Base-by-base conservation (phyloP, 2,113 vertebrate species). In the Reinhardtius hippoglossoides region DNA sequence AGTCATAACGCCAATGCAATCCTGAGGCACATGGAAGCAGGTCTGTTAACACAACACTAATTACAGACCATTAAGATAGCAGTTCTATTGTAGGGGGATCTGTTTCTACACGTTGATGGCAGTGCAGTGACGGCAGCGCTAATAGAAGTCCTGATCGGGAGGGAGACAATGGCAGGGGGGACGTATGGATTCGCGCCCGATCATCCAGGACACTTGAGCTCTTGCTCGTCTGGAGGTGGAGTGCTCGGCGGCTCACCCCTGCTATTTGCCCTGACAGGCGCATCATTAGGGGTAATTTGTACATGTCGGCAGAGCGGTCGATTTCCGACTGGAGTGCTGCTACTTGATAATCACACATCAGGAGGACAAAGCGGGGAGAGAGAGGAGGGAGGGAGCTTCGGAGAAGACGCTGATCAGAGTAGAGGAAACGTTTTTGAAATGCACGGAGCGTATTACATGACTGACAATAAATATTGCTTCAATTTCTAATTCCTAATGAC, bases 241-340 rank as follows among this genome's bases (percentile, higher is more conserved):
- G 24, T 15, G 46, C 83, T 74, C 63, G 69, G 84, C 16, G 35
- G 66, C 79, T 85, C 87, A 67, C 24, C 81, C 76, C 84, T 83
- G 69, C 86, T 80, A 91, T 90, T 92, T 92, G 67, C 79, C 64
- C 84, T 90, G 92, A 93, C 92, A 92, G 89, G 86, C 69, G 60
- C 70, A 88, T 93, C 89, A 94, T 93, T 93, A 90, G 60, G 63
- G 74, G 82, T 88, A 92, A 94, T 94, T 92, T 90, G 88, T 90
- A 91, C 89, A 88, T 89, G 91, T 83, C 79, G 59, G 50, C 58
- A 21, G 71, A 85, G 78, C 15, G 67, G 75, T 79, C 78, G 70
- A 90, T 92, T 94, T 93, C 84, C 82, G 63, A 93, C 86, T 74
- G 63, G 71, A 91, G 82, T 55, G 71, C 84, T 63, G 81, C 85